A percentile compares a stretch with the other conserved stretches of the same genome.
These are phyloP conservation scores for Felis chaus DNA, from an alignment of 2,113 vertebrate species.

Conservation along the genomic window DNA sequence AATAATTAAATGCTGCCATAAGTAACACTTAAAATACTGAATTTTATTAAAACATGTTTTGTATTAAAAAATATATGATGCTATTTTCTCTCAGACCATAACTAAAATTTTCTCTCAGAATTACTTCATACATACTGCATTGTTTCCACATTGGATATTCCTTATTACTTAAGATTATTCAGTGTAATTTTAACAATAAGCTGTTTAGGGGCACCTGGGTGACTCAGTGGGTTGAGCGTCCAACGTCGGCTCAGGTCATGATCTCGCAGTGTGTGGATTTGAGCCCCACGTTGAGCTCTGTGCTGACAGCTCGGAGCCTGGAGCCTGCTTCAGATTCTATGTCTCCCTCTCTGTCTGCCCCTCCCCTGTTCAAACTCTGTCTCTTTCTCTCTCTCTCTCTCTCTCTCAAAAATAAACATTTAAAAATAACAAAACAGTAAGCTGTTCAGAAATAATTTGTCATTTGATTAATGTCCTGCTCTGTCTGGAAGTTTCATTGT, in stretches of 20 bases:
- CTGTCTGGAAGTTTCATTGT: neutral
- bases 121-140: neutral
- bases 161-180: conserved; percentile 34
- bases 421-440: neutral
- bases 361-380: too few relatives aligned
- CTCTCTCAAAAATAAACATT: too few relatives aligned
- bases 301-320: too few relatives aligned
- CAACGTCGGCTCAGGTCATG: too few relatives aligned
- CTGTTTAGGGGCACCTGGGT: too few relatives aligned
- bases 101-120: conserved; percentile 45
- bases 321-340: too few relatives aligned
- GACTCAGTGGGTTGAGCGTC: too few relatives aligned
- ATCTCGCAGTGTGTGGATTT: too few relatives aligned
- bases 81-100: neutral
- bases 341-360: too few relatives aligned
- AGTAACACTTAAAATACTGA: conserved; percentile 18
- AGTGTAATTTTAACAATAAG: neutral
- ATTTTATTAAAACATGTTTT: conserved; percentile 42
- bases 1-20: conserved; percentile 41
- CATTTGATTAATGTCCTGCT: neutral
- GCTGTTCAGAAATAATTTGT: neutral
- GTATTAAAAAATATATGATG: neutral
- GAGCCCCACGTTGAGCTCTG: too few relatives aligned
- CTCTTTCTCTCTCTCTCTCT: too few relatives aligned
- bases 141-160: neutral